Percentiles rank a stretch among this genome's conserved stretches.
phyloP scores from a whole-genome alignment of 1,140 invertebrate species.

The Habropoda laboriosa region DNA sequence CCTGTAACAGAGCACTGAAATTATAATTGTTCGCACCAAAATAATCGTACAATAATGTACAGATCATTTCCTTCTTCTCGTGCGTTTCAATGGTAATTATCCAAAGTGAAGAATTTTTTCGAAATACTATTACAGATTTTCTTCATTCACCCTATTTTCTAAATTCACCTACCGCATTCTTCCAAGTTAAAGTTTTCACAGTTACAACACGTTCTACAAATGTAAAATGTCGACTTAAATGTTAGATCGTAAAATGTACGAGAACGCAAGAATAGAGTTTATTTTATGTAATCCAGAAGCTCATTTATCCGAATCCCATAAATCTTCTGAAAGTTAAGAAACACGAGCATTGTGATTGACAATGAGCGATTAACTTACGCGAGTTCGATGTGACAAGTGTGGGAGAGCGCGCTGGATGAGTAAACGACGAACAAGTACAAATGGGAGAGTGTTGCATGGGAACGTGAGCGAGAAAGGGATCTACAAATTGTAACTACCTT shows the following conservation, averaged over 20 bases:
- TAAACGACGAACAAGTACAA: not conserved
- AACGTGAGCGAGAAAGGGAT: not conserved
- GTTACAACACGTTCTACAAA: too few species aligned
- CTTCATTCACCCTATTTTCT: too few species aligned
- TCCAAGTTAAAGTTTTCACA: too few species aligned
- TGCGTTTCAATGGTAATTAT: too few species aligned
- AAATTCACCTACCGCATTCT: too few species aligned
- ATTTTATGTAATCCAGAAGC: not conserved
- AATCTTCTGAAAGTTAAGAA: not conserved
- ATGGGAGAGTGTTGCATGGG: constrained; percentile 1
- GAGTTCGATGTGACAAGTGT: constrained; percentile 15
- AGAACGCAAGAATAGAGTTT: not conserved
- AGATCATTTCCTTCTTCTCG: too few species aligned
- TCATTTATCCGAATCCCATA: not conserved
- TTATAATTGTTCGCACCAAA: too few species aligned
- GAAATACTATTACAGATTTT: too few species aligned
- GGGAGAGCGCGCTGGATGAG: constrained; percentile 16
- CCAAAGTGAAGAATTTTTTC: too few species aligned
- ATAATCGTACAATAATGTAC: too few species aligned
- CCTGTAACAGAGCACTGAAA: too few species aligned
- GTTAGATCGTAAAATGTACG: not conserved
- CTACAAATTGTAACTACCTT: not conserved
- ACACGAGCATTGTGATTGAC: constrained; percentile 1
- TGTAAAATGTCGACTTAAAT: not conserved
- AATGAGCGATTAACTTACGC: constrained; percentile 10